These are phyloP conservation scores for Microcaecilia unicolor DNA, from an alignment of 2,797 vertebrate genomes.

Conservation along the genomic window DNA sequence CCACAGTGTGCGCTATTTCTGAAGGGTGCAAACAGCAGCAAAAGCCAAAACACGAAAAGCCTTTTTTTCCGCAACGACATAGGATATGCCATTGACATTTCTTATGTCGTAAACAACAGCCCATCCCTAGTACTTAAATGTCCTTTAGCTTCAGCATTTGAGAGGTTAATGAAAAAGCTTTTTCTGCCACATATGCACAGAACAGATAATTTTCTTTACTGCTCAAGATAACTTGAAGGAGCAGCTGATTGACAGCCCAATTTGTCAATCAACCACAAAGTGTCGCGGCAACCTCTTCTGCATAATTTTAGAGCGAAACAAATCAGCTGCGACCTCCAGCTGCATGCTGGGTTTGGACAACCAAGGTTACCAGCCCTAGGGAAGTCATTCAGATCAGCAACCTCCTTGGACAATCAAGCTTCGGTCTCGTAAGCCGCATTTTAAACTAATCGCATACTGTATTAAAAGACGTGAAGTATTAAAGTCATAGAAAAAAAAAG, in stretches of 20 bases:
- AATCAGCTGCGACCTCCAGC: conserved; percentile 42
- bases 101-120: too few species aligned
- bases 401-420: conserved; percentile 10
- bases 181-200: conserved; percentile 40
- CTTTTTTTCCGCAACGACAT: too few species aligned
- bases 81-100: too few species aligned
- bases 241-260: conserved; percentile 54
- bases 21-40: too few species aligned
- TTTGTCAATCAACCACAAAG: conserved; percentile 53
- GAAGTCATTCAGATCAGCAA: conserved; percentile 14
- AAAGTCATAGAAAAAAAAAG: conserved; percentile 3
- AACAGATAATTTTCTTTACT: conserved; percentile 56
- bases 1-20: too few species aligned
- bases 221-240: conserved; percentile 47
- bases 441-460: conserved; percentile 36
- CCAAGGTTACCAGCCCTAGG: conserved; percentile 21
- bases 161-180: conserved; percentile 38
- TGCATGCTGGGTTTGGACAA: conserved; percentile 21
- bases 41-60: too few species aligned
- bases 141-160: conserved; percentile 26
- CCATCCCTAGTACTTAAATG: too few species aligned
- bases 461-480: conserved; percentile 1
- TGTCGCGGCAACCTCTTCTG: conserved; percentile 37
- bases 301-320: conserved; percentile 39
- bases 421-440: conserved; percentile 20